Evolutionary conservation across 2,888 invertebrate genomes (phyloP).

Genomic region (Cataglyphis livida): DNA sequence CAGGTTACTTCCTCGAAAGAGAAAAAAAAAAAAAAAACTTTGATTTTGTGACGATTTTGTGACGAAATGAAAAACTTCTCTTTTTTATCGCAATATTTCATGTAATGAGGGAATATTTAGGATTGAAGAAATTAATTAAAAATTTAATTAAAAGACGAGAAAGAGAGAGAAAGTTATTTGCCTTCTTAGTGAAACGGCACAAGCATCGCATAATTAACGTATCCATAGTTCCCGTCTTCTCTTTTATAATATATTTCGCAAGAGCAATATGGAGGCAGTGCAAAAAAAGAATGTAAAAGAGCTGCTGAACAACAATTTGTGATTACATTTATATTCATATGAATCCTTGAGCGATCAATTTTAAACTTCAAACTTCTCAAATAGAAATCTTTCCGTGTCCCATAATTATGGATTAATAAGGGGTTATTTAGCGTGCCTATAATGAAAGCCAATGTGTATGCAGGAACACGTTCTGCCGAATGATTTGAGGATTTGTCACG

Average conservation of each 20-base stretch:
- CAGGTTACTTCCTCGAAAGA: not conserved
- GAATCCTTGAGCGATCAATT: not conserved
- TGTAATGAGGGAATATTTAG: not conserved
- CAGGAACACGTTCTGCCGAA: conserved; percentile 32
- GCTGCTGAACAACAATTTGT: not conserved
- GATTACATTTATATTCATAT: not conserved
- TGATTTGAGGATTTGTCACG: conserved; percentile 54
- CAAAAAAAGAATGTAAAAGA: not conserved
- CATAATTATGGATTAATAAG: conserved; percentile 9
- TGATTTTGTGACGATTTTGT: conserved; percentile 5
- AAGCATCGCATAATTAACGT: not conserved
- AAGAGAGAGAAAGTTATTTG: not conserved
- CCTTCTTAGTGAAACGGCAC: not conserved
- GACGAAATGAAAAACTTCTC: not conserved
- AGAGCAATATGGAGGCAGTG: too few species aligned
- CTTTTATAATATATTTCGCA: not conserved
- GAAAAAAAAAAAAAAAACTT: conserved; percentile 34
- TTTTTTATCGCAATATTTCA: conserved; percentile 11
- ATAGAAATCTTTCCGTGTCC: not conserved
- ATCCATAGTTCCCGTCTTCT: not conserved
- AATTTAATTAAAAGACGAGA: conserved; percentile 30
- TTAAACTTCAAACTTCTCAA: conserved; percentile 1
- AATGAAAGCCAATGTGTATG: conserved; percentile 38
- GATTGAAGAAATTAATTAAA: conserved; percentile 29
- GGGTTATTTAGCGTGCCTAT: not conserved